phyloP scores from a whole-genome alignment of 2,797 vertebrate species.

The Manis crassicaudata region DNA sequence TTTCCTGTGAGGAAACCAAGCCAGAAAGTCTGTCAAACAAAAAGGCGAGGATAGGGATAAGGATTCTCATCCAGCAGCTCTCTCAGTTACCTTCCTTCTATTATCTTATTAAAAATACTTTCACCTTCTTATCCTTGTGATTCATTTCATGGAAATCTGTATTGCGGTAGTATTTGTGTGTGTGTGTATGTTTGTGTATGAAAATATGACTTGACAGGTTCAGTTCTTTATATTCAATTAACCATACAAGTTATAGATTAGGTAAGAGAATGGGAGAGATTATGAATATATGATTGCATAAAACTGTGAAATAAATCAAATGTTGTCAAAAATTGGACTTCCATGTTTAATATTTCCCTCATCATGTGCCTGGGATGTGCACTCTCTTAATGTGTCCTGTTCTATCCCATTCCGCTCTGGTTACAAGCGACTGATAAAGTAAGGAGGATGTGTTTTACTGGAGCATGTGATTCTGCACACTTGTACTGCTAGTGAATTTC shows the following conservation, averaged over 20 bases:
- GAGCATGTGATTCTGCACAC: not conserved
- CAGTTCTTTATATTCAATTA: not conserved
- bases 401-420: not conserved
- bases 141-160: not conserved
- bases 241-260: not conserved
- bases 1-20: not conserved
- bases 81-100: not conserved
- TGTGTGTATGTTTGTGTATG: not conserved
- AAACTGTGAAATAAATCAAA: not conserved
- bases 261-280: not conserved
- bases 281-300: accelerated
- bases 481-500: constrained; percentile 13
- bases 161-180: not conserved
- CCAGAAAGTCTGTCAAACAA: not conserved
- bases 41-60: not conserved
- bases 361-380: not conserved
- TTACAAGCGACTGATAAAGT: not conserved
- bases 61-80: not conserved
- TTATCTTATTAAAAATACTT: not conserved
- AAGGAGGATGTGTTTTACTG: not conserved
- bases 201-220: not conserved
- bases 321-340: not conserved
- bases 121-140: not conserved
- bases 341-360: not conserved
- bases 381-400: accelerated